These are phyloP conservation scores for Pemphigus obesinymphae DNA, from an alignment of 1,140 invertebrate species.

Conservation along the genomic window DNA sequence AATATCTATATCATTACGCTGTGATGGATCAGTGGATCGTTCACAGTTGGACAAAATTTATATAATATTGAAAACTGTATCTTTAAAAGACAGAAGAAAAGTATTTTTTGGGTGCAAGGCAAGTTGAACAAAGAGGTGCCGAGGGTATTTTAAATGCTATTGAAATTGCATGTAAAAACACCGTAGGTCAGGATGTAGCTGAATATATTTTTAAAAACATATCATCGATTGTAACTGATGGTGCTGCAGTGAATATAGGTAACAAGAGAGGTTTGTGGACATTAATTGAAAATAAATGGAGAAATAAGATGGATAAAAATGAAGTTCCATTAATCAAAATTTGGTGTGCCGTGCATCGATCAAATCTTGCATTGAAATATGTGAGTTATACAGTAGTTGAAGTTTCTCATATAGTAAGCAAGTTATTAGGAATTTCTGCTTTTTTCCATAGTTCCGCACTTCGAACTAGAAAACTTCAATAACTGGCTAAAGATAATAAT, in stretches of 20 bases:
- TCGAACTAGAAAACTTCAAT: no score
- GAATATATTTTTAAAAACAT: conserved; percentile 8
- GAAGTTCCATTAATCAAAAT: no score
- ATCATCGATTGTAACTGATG: not conserved
- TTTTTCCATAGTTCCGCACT: conserved; percentile 2
- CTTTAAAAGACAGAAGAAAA: not conserved
- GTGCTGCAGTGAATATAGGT: no score
- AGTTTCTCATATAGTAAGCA: not conserved
- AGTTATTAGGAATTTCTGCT: not conserved
- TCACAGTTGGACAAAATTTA: not conserved
- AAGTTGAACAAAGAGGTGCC: not conserved
- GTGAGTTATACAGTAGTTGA: no score
- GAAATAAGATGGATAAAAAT: not conserved
- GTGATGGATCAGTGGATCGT: not conserved
- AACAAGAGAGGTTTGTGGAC: not conserved
- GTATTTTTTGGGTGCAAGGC: not conserved
- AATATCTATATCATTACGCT: not conserved
- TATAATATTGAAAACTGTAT: not conserved
- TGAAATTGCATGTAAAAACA: not conserved
- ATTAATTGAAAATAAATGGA: not conserved
- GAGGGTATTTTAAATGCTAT: not conserved
- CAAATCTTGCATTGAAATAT: not conserved
- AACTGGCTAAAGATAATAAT: not conserved
- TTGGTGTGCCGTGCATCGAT: not conserved
- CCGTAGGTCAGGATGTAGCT: no score